Percentiles rank a stretch among this genome's conserved stretches.
Evolutionary conservation across 37 sponge, comb jelly and placozoan species (phyloP).

Genomic region (Aphrocallistes beatrix): DNA sequence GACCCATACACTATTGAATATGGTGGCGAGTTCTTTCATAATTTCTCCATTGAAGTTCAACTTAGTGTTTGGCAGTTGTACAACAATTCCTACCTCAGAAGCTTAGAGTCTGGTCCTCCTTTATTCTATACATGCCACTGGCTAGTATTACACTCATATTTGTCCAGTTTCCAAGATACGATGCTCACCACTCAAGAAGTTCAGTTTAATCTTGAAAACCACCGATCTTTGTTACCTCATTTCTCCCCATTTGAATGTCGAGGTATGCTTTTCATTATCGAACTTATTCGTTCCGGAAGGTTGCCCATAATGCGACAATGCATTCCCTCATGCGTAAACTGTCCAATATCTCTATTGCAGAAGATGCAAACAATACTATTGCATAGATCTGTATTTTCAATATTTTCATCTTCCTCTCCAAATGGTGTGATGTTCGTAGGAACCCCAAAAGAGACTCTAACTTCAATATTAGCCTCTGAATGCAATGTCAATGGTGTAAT

Average conservation of each 20-base stretch:
- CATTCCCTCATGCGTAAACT: background rate
- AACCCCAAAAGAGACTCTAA: background rate
- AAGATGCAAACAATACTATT: background rate
- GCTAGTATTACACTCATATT: background rate
- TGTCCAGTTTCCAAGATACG: constrained; percentile 8
- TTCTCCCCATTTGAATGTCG: background rate
- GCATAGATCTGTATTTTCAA: background rate
- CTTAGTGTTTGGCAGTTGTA: background rate
- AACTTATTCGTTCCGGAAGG: background rate
- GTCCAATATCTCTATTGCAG: background rate
- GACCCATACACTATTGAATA: background rate
- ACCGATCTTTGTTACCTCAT: background rate
- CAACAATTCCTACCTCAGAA: background rate
- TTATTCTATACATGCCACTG: background rate
- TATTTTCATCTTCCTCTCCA: background rate
- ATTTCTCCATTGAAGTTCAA: background rate
- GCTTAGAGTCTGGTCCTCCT: background rate
- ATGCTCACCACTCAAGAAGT: background rate
- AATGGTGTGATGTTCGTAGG: constrained; percentile 2
- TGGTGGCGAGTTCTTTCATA: background rate
- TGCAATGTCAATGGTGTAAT: background rate
- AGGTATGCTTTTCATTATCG: background rate
- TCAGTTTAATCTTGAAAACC: background rate
- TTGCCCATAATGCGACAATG: background rate
- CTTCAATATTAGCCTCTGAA: background rate